Conservation (phyloP, 2,113 vertebrate genomes). For the Nicator chloris region DNA sequence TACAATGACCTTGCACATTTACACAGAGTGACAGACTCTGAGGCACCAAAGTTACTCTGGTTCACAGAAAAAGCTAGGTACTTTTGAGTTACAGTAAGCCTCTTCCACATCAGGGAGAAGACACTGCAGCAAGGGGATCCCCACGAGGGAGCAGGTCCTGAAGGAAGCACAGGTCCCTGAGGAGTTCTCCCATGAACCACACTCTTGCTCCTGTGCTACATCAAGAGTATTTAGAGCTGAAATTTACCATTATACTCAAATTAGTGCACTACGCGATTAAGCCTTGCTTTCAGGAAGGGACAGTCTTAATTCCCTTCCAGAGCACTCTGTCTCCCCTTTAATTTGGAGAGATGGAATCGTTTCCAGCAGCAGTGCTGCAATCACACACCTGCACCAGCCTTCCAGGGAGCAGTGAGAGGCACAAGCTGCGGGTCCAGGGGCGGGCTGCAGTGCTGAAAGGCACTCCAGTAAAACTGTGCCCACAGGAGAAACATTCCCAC, state of each 20-base stretch:
- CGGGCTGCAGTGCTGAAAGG: neutral
- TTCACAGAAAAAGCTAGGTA: neutral
- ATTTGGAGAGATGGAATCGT: neutral
- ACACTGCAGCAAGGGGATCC: fast-evolving
- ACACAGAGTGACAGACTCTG: neutral
- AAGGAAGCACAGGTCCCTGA: neutral
- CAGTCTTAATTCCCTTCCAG: neutral
- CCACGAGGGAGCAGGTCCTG: fast-evolving
- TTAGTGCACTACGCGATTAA: neutral
- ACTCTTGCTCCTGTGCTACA: neutral
- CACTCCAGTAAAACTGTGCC: neutral
- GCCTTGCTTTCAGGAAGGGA: neutral
- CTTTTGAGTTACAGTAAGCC: neutral
- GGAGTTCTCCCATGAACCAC: neutral
- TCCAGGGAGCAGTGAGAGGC: neutral
- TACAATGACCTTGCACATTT: neutral
- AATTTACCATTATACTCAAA: neutral
- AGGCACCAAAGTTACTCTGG: neutral
- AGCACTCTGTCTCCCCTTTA: neutral
- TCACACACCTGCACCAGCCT: neutral
- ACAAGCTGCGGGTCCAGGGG: neutral
- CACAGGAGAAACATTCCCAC: neutral
- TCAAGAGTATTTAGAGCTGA: neutral
- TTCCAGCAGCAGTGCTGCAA: neutral
- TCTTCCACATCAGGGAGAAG: neutral